Evolutionary conservation across 2,113 vertebrate genomes (phyloP).

Genomic region (Dasyurus viverrinus): DNA sequence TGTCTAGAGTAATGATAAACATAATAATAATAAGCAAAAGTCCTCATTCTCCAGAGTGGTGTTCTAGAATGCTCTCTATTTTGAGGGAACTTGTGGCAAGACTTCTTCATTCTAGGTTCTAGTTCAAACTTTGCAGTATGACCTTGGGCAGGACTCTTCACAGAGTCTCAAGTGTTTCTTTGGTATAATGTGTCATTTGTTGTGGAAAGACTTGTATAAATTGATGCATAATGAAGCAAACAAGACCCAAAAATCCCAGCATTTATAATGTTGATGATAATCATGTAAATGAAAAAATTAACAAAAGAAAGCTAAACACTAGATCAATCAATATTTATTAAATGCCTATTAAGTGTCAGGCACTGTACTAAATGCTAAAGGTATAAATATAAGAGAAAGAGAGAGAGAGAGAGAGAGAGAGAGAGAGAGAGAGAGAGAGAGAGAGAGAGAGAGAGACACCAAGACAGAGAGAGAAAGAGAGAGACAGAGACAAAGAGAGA

Average conservation of each 20-base stretch:
- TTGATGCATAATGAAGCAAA: neutral
- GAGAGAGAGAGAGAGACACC: no score
- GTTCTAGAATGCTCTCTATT: neutral
- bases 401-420: neutral
- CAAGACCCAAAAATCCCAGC: neutral
- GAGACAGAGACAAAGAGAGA: no score
- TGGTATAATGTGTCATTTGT: neutral
- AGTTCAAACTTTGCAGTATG: neutral
- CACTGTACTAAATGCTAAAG: neutral
- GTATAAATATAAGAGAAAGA: neutral
- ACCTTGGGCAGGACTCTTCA: neutral
- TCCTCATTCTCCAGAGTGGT: neutral
- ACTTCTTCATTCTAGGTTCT: neutral
- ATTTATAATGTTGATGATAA: neutral
- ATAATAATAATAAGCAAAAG: neutral
- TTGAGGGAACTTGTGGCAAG: neutral
- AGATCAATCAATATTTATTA: neutral
- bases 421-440: no score
- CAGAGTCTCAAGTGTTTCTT: neutral
- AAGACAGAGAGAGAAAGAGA: no score
- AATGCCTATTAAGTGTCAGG: neutral
- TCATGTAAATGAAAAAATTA: neutral
- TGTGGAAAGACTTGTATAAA: neutral
- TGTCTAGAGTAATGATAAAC: neutral
- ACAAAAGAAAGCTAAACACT: neutral